Evolutionary conservation across 2,888 invertebrate species (phyloP).

Genomic region (Drosophila vallismaia): DNA sequence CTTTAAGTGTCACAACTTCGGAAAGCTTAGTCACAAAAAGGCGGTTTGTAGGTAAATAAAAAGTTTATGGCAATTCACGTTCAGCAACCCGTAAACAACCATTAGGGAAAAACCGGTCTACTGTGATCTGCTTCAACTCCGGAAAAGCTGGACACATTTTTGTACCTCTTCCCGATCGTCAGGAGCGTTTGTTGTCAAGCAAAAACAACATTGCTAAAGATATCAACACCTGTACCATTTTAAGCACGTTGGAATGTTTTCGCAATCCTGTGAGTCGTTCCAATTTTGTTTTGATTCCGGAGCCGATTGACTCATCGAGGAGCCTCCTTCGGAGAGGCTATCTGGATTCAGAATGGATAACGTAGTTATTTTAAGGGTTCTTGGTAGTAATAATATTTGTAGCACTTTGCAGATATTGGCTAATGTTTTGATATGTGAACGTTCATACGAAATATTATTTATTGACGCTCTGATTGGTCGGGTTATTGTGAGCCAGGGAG

Average conservation of each 20-base stretch:
- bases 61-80: too few species aligned
- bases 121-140: too few species aligned
- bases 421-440: neutral
- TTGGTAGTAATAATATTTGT: neutral
- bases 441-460: neutral
- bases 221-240: neutral
- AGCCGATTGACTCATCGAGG: neutral
- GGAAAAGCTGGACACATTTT: too few species aligned
- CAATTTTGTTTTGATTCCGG: slow-evolving; percentile 5
- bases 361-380: slow-evolving; percentile 3
- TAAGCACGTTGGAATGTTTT: neutral
- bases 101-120: too few species aligned
- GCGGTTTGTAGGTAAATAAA: too few species aligned
- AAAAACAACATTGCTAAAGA: neutral
- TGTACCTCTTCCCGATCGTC: too few species aligned
- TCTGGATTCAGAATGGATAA: neutral
- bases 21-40: too few species aligned
- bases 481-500: neutral
- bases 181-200: neutral
- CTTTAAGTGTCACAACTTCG: too few species aligned
- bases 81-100: too few species aligned
- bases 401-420: neutral
- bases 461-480: neutral
- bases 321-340: neutral
- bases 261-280: neutral